Evolutionary conservation across 64 coral and sea anemone species (phyloP).

Genomic region (Dendrophyllia cribrosa): DNA sequence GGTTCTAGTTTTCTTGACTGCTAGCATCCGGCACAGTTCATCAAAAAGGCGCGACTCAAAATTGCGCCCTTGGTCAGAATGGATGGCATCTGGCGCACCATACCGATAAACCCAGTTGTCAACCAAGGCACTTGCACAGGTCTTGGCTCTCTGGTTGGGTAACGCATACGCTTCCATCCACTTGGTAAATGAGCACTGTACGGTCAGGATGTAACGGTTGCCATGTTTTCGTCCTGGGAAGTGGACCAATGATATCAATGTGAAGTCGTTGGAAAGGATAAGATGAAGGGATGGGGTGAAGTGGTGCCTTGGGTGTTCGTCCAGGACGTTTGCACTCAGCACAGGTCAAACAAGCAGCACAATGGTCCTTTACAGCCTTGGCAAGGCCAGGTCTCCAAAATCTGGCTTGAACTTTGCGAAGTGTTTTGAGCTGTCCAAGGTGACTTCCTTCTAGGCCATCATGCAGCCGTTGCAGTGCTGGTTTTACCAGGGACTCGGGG

Average conservation of each 20-base stretch:
- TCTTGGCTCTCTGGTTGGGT: conserved; percentile 27
- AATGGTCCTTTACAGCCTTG: conserved; percentile 28
- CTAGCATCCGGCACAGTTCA: conserved; percentile 31
- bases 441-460: conserved; percentile 70
- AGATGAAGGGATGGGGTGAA: conserved; percentile 64
- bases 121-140: not conserved
- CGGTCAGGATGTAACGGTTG: conserved; percentile 64
- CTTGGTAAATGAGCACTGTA: conserved; percentile 57
- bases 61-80: conserved; percentile 64
- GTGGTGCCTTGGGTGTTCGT: conserved; percentile 24
- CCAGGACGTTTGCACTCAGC: conserved; percentile 37
- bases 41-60: conserved; percentile 36
- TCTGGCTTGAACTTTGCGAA: conserved; percentile 68
- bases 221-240: not conserved
- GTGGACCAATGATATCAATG: conserved; percentile 58
- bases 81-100: conserved; percentile 21
- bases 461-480: conserved; percentile 49
- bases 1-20: conserved; percentile 37
- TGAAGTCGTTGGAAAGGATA: conserved; percentile 48
- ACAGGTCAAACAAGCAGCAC: conserved; percentile 52
- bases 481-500: conserved; percentile 41
- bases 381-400: conserved; percentile 60
- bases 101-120: conserved; percentile 26
- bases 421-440: conserved; percentile 51
- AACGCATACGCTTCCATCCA: conserved; percentile 58